Evolutionary conservation across 2,113 vertebrate genomes (phyloP).

Genomic region (Pangasianodon gigas): DNA sequence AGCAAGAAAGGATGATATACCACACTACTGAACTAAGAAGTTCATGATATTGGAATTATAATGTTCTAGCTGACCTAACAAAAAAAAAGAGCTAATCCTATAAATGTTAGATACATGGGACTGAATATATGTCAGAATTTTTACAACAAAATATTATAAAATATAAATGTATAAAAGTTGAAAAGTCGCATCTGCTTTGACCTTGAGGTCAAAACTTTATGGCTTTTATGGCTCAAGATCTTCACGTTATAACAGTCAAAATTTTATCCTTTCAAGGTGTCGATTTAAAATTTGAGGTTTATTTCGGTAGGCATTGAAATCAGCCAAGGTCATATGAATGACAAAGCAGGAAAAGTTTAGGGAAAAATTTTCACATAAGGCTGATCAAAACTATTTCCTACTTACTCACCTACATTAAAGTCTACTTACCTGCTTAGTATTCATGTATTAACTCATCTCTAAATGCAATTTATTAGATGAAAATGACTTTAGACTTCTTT

Average conservation of each 20-base stretch:
- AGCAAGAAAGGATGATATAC: neutral
- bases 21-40: neutral
- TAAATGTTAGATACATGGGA: neutral
- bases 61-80: neutral
- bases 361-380: neutral
- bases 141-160: neutral
- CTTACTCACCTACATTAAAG: neutral
- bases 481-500: conserved; percentile 14
- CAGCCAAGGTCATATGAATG: conserved; percentile 13
- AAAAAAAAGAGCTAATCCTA: neutral
- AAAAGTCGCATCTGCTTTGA: neutral
- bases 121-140: neutral
- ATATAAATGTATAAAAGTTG: neutral
- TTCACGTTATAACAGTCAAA: neutral
- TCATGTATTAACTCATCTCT: neutral
- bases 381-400: neutral
- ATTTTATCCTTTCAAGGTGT: neutral
- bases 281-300: neutral
- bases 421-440: conserved; percentile 10
- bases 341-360: neutral
- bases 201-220: neutral
- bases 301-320: neutral
- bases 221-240: neutral
- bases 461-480: neutral
- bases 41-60: neutral